Evolutionary conservation across 2,888 invertebrate genomes (phyloP).

Genomic region (Kuschelorhynchus macadamiae): DNA sequence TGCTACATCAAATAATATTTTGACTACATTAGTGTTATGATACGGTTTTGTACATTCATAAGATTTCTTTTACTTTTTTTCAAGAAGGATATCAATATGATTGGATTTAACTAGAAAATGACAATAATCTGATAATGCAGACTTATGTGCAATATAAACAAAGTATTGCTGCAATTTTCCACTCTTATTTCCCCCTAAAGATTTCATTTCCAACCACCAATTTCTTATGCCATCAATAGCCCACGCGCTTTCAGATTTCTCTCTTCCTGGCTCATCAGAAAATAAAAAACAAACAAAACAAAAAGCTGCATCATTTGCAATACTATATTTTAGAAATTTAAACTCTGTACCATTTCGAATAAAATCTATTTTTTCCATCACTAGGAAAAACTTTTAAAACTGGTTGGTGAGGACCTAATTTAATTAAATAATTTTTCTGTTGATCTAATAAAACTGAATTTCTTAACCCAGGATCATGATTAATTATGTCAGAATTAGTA

Average conservation of each 20-base stretch:
- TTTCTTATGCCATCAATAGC: conserved; percentile 7
- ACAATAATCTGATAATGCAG: conserved; percentile 23
- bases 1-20: conserved; percentile 20
- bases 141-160: conserved; percentile 6
- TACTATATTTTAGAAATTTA: conserved; percentile 25
- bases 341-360: conserved; percentile 12
- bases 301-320: conserved; percentile 14
- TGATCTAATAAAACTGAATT: conserved; percentile 2
- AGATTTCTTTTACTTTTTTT: conserved; percentile 1
- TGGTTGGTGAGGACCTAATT: conserved; percentile 8
- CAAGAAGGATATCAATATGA: neutral
- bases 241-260: conserved; percentile 13
- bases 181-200: conserved; percentile 1
- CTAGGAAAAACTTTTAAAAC: neutral
- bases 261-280: conserved; percentile 12
- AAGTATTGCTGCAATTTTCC: conserved; percentile 20
- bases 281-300: conserved; percentile 26
- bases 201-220: conserved; percentile 22
- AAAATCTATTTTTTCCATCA: conserved; percentile 18
- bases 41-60: neutral
- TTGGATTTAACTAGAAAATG: conserved; percentile 5
- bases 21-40: conserved; percentile 2
- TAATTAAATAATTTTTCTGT: conserved; percentile 17
- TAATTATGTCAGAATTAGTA: too few species aligned
- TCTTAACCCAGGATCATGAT: conserved; percentile 27